Evolutionary conservation across 2,113 vertebrate genomes (phyloP).

Genomic region (Nycticebus coucang): DNA sequence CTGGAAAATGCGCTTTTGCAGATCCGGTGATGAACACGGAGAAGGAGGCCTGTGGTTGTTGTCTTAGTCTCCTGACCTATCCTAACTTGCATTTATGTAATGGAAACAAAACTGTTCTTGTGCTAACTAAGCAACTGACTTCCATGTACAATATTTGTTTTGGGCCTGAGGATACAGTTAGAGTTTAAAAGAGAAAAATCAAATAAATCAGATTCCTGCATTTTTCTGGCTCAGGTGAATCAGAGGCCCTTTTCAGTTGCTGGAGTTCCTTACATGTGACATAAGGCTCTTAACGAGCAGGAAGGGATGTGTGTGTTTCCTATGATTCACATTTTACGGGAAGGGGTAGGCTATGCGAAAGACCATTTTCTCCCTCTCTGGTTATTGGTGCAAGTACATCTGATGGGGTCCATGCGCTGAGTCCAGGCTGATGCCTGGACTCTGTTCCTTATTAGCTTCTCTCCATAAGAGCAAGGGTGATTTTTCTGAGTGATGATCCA

Average conservation of each 20-base stretch:
- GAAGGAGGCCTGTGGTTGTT: slow-evolving; percentile 78
- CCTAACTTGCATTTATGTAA: slow-evolving; percentile 31
- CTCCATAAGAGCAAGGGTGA: accelerated
- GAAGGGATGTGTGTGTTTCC: slow-evolving; percentile 80
- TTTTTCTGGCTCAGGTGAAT: slow-evolving; percentile 83
- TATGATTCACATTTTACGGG: background rate
- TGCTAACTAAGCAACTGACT: slow-evolving; percentile 49
- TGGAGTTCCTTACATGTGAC: slow-evolving; percentile 82
- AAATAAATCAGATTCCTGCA: slow-evolving; percentile 76
- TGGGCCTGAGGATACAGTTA: slow-evolving; percentile 72
- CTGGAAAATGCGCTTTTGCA: slow-evolving; percentile 66
- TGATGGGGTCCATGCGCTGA: background rate
- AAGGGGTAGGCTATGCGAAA: background rate
- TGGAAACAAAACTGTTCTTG: slow-evolving; percentile 67
- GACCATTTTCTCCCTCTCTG: background rate
- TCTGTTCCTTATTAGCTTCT: background rate
- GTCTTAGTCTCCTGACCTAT: slow-evolving; percentile 78
- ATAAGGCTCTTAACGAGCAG: slow-evolving; percentile 76
- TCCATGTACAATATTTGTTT: slow-evolving; percentile 73
- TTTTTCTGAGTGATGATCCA: background rate
- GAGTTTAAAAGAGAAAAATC: slow-evolving; percentile 76
- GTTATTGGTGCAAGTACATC: background rate
- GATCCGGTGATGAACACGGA: slow-evolving; percentile 66
- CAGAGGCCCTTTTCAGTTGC: slow-evolving; percentile 81
- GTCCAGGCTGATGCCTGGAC: background rate